These are phyloP conservation scores for Tiaroga cobitis DNA, from an alignment of 2,797 vertebrate genomes.

Conservation along the genomic window DNA sequence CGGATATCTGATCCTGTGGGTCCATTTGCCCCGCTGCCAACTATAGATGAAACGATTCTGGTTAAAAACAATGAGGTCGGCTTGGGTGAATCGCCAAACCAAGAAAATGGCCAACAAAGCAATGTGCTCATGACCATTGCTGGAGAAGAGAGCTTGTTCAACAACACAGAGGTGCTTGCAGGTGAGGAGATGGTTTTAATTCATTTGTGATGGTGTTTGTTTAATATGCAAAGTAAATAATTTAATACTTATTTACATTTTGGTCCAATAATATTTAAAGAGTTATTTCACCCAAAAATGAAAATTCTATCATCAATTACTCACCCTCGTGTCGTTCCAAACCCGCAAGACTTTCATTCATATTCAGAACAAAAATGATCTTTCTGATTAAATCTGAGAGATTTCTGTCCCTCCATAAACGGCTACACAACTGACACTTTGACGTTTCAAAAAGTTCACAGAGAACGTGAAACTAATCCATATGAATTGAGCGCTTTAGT, in stretches of 20 bases:
- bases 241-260: background rate
- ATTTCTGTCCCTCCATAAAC: no score
- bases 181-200: conserved; percentile 74
- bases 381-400: no score
- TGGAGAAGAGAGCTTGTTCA: conserved; percentile 82
- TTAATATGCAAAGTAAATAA: background rate
- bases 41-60: background rate
- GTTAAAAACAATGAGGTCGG: conserved; percentile 15
- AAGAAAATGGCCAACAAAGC: conserved; percentile 74
- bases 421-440: no score
- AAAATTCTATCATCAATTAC: no score
- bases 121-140: conserved; percentile 89
- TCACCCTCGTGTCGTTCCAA: no score
- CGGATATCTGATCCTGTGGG: conserved; percentile 77
- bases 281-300: background rate
- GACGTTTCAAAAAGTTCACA: no score
- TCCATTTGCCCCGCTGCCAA: conserved; percentile 60
- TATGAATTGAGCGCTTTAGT: no score
- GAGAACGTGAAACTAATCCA: no score
- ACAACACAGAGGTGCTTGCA: conserved; percentile 91
- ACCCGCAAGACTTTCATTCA: no score
- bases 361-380: no score
- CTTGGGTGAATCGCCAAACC: background rate
- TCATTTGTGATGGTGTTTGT: background rate
- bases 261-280: background rate